phyloP scores from a whole-genome alignment of 2,797 vertebrate genomes.

The Intellagama lesueurii region DNA sequence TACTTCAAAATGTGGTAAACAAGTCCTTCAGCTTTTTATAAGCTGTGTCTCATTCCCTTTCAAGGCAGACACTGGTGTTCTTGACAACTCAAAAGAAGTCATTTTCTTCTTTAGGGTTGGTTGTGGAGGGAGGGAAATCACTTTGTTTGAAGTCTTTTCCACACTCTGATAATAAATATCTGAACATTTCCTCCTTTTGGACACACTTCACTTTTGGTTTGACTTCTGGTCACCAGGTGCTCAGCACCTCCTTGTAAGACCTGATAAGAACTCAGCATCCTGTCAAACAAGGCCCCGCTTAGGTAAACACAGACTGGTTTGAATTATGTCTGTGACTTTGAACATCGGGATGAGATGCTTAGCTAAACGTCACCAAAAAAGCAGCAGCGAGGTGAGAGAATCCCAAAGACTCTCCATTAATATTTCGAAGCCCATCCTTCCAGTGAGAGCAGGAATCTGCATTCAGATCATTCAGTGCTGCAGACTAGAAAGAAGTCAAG shows the following conservation, averaged over 20 bases:
- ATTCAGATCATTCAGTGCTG: constrained; percentile 63
- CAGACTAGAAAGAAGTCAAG: constrained; percentile 57
- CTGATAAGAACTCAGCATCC: constrained; percentile 13
- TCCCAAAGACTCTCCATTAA: not conserved
- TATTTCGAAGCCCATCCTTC: constrained; percentile 6
- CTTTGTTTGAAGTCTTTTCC: constrained; percentile 27
- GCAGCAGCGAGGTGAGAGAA: not conserved
- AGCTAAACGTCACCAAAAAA: constrained; percentile 23
- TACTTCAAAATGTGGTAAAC: not conserved
- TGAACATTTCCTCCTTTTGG: constrained; percentile 26
- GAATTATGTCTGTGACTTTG: constrained; percentile 29
- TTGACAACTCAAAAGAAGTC: not conserved
- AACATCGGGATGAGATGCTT: constrained; percentile 9
- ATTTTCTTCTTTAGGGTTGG: not conserved
- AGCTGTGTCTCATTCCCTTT: not conserved
- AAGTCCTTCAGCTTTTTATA: not conserved
- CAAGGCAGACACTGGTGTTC: not conserved
- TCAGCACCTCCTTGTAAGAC: constrained; percentile 38
- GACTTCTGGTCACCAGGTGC: constrained; percentile 31
- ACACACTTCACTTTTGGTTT: constrained; percentile 34
- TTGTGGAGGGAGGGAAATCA: not conserved
- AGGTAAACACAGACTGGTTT: constrained; percentile 24
- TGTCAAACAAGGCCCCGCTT: constrained; percentile 12
- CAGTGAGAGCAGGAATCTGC: not conserved
- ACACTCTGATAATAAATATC: constrained; percentile 36